Evolutionary conservation across 2,888 invertebrate species (phyloP), one percentile per base, ranked within the genome.

Genomic region (Podotricha telesiphe): DNA sequence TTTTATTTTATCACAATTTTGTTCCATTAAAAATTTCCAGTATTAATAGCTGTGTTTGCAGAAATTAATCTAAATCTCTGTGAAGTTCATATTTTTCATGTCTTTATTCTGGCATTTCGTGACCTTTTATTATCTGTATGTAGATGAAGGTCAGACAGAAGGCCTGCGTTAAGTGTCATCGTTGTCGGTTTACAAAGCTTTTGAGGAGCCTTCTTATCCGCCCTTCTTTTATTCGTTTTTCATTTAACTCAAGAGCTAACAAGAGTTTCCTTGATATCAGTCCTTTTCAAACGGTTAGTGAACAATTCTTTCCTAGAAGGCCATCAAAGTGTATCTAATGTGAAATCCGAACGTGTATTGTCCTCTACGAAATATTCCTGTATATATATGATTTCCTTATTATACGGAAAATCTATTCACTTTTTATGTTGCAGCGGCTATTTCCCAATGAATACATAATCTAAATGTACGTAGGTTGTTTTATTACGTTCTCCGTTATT

Each of bases 181-280:
- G 63, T 66, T 68, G 71, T 71, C 65, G 63, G 71, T 68, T 65
- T 65, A 65, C 65, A 71, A 71, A 68, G 71, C 71, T 65, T 65
- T 71, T 62, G 68, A 68, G 65, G 65, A 65, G 40, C 19, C 51
- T 71, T 28, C 65, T 67, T 68, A 68, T 68, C 68, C 68, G 61
- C 71, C 63, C 68, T 65, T 67, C 64, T 68, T 68, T 71, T 66
- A 65, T 68, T 67, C 68, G 62, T 50, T 71, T 70, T 68, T 68
- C 56, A 68, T 66, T 66, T 66, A 68, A 67, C 64, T 67, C 62
- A 58, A 68, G 71, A 51, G 68, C 65, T 68, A 68, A 65, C 55
- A 69, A 69, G 69, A 69, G 40, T 65, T 69, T 69, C 61, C 69
- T 55, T 65, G 56, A 69, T 69, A 67, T 62, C 53, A 62, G 55